Evolutionary conservation across 2,888 invertebrate genomes (phyloP), one percentile per base, ranked within the genome.

Genomic region (Catocala nupta): DNA sequence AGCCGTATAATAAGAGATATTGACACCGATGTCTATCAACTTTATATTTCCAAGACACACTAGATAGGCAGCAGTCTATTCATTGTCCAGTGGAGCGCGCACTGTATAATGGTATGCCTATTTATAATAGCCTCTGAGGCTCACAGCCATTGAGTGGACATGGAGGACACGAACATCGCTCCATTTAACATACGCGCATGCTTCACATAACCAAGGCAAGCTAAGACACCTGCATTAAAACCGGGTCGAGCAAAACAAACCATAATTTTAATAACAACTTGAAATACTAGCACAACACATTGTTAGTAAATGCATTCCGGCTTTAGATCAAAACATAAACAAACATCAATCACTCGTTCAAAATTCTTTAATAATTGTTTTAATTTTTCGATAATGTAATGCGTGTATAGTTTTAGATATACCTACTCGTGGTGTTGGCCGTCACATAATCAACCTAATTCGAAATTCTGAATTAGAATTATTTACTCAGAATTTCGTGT

Each of bases 171-270:
- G 78, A 79, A 83, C 75, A 77, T 73, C 91, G 91, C 88, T 91
- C 88, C 90, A 91, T 87, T 91, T 84, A 85, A 87, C 90, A 90
- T 78, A 82, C 83, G 81, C 81, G 85, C 86, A 88, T 84, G 87
- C 86, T 85, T 88, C 86, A 83, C 76, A 73, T 74, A 71, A 73
- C 75, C 81, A 77, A 77, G 78, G 75, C 79, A 79, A 62, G 64
- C 76, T 72, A 83, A 82, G 82, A 82, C 78, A 70, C 59, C 53
- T 63, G 52, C 25, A 45, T 49, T 5, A 48, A 33, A 60, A 60
- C 53, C 55, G 48, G 69, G 65, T 62, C 73, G 54, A 53, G 54
- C 52, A 63, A 51, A 64, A 69, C 63, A 53, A 61, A 53, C 54
- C 62, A 58, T 52, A 52, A 48, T 73, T 53, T 65, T 62, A 56